These are phyloP conservation scores for Lordiphosa mommai DNA, from an alignment of 1,140 invertebrate species.

Conservation along the genomic window DNA sequence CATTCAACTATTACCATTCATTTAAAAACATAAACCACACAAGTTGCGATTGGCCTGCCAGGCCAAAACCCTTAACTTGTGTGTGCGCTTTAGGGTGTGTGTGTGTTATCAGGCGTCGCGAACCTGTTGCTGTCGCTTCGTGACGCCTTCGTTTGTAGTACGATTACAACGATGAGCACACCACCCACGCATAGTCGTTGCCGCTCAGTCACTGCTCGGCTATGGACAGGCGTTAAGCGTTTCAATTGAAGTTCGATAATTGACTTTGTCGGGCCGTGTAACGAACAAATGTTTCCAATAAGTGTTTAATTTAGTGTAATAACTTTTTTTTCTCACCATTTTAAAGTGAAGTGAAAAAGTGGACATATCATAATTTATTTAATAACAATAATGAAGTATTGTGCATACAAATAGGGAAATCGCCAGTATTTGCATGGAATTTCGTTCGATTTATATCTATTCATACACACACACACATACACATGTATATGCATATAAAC, in stretches of 20 bases:
- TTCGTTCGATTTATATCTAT: no score
- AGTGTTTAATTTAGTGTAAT: background rate
- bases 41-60: background rate
- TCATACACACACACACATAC: no score
- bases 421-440: no score
- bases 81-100: background rate
- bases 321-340: background rate
- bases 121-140: conserved; percentile 4
- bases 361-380: no score
- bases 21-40: background rate
- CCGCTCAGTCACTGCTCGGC: conserved; percentile 40
- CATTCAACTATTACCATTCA: no score
- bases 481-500: conserved; percentile 8
- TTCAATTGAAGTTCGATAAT: background rate
- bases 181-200: background rate
- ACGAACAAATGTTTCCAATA: background rate
- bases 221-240: conserved; percentile 37
- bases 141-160: background rate
- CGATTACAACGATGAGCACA: background rate
- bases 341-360: no score
- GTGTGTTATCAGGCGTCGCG: background rate
- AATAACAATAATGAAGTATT: no score
- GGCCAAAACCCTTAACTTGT: background rate
- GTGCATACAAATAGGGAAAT: no score
- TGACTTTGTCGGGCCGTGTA: no score